Conservation (phyloP, 2,113 vertebrate species). For the Dromaius novaehollandiae region DNA sequence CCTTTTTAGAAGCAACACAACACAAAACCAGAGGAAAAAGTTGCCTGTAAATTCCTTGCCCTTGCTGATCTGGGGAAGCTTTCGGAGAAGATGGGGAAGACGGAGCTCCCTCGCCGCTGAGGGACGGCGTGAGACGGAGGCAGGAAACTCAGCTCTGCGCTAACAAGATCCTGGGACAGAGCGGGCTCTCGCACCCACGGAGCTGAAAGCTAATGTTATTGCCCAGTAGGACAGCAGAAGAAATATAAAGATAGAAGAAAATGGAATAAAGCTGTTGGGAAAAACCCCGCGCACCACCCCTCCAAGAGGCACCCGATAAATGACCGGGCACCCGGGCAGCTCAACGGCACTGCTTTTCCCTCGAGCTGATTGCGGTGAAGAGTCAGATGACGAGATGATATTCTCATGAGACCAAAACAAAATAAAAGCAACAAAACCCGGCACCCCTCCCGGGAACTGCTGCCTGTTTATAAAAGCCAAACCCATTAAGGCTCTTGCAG, state of each 20-base stretch:
- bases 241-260: background rate
- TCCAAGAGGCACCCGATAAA: background rate
- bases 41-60: background rate
- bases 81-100: background rate
- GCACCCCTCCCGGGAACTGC: background rate
- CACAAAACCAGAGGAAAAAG: background rate
- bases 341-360: background rate
- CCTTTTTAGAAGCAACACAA: background rate
- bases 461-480: slow-evolving; percentile 38
- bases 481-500: slow-evolving; percentile 31
- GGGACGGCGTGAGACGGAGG: background rate
- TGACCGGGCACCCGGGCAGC: background rate
- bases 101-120: background rate
- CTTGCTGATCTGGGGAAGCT: background rate
- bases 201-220: background rate
- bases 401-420: slow-evolving; percentile 8
- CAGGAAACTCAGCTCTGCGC: background rate
- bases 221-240: background rate
- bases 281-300: background rate
- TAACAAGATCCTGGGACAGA: background rate
- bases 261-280: background rate
- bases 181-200: background rate
- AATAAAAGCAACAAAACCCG: background rate
- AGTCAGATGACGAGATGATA: background rate
- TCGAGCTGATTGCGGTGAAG: background rate